Evolutionary conservation across 2,888 invertebrate species (phyloP).

Genomic region (Chaetoderma sp.): DNA sequence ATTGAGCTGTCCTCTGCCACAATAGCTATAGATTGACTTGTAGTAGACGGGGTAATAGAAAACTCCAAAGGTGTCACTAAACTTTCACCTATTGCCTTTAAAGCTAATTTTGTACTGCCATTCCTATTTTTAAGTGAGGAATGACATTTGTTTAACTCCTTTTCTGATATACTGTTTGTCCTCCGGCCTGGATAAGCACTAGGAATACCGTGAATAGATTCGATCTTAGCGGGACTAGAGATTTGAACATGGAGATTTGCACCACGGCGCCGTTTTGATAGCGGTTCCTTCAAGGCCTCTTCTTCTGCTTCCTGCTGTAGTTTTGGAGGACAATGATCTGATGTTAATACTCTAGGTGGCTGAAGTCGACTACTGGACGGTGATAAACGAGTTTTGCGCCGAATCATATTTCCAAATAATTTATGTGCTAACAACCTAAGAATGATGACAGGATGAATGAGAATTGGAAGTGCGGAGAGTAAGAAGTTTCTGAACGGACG

Average conservation of each 20-base stretch:
- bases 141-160: conserved; percentile 2
- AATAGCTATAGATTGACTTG: neutral
- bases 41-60: conserved; percentile 36
- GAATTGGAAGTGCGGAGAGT: conserved; percentile 70
- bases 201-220: too few relatives aligned
- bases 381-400: conserved; percentile 66
- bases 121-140: conserved; percentile 38
- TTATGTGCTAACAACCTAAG: conserved; percentile 74
- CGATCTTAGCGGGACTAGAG: conserved; percentile 29
- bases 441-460: conserved; percentile 74
- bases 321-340: neutral
- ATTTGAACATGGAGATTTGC: conserved; percentile 45
- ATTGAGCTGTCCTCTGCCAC: too few relatives aligned
- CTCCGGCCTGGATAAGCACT: conserved; percentile 1
- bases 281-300: conserved; percentile 16
- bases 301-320: neutral
- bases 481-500: conserved; percentile 59
- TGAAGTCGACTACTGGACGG: conserved; percentile 38
- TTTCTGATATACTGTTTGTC: conserved; percentile 5
- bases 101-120: conserved; percentile 55
- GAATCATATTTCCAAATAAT: conserved; percentile 73
- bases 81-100: conserved; percentile 64
- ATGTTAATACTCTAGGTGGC: conserved; percentile 41
- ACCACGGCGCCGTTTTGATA: conserved; percentile 31
- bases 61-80: conserved; percentile 63